These are phyloP conservation scores for Mustela nigripes DNA, from an alignment of 2,113 vertebrate species.

Conservation along the genomic window DNA sequence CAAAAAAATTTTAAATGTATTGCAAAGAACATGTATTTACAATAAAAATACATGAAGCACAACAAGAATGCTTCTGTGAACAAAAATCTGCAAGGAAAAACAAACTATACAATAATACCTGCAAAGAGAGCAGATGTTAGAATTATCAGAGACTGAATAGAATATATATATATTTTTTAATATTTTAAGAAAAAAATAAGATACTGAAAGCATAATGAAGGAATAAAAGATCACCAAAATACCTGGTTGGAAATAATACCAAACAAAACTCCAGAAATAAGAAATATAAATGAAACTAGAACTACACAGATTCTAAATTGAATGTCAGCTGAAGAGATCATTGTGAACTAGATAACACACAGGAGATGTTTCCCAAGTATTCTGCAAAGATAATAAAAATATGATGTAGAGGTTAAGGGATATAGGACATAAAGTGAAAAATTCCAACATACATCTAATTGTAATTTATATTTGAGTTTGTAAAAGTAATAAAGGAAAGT, in stretches of 20 bases:
- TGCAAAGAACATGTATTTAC: background rate
- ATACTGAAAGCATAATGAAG: background rate
- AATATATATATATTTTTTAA: background rate
- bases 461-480: background rate
- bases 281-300: slow-evolving; percentile 30
- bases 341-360: background rate
- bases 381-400: background rate
- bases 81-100: background rate
- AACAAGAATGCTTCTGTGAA: background rate
- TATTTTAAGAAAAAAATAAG: background rate
- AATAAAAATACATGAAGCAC: background rate
- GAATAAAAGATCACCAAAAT: background rate
- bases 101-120: background rate
- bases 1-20: slow-evolving; percentile 28
- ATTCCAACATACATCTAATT: background rate
- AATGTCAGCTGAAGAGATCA: background rate
- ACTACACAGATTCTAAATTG: background rate
- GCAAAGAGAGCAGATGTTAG: background rate
- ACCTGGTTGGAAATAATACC: background rate
- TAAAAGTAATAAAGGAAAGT: slow-evolving; percentile 16
- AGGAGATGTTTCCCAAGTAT: background rate
- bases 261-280: slow-evolving; percentile 22
- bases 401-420: background rate
- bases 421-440: background rate
- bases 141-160: background rate